A percentile compares a stretch with the other conserved stretches of the same genome.
These are phyloP conservation scores for Perithous albicinctus DNA, from an alignment of 2,888 invertebrate genomes.

Conservation along the genomic window DNA sequence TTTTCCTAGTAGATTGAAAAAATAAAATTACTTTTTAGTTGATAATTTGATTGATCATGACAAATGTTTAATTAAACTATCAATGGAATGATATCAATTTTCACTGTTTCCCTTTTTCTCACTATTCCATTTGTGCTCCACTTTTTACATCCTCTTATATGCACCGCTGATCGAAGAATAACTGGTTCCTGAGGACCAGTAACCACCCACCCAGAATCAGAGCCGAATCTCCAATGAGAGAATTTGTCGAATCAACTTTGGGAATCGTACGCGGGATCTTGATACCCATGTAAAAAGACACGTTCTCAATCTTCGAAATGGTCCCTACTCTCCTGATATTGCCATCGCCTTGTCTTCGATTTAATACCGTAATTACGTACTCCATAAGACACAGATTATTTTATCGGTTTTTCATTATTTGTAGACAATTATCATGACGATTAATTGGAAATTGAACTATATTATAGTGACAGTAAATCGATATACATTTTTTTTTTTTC, in stretches of 20 bases:
- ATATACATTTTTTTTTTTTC: no score
- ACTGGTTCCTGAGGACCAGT: constrained; percentile 20
- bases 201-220: constrained; percentile 26
- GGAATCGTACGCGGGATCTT: constrained; percentile 69
- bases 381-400: no score
- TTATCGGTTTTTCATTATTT: no score
- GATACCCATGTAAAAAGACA: constrained; percentile 79
- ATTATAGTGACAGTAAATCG: no score
- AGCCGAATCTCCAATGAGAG: constrained; percentile 11
- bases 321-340: background rate
- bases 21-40: background rate
- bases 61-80: background rate
- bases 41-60: background rate
- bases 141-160: constrained; percentile 7
- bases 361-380: background rate
- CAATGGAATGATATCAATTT: background rate
- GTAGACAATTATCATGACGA: no score
- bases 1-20: no score
- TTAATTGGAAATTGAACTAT: no score
- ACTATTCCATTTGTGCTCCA: background rate
- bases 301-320: constrained; percentile 72
- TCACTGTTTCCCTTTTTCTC: background rate
- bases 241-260: constrained; percentile 21
- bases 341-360: background rate
- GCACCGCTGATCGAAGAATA: constrained; percentile 4